Evolutionary conservation across 2,888 invertebrate genomes (phyloP).

Genomic region (Spisula subtruncata): DNA sequence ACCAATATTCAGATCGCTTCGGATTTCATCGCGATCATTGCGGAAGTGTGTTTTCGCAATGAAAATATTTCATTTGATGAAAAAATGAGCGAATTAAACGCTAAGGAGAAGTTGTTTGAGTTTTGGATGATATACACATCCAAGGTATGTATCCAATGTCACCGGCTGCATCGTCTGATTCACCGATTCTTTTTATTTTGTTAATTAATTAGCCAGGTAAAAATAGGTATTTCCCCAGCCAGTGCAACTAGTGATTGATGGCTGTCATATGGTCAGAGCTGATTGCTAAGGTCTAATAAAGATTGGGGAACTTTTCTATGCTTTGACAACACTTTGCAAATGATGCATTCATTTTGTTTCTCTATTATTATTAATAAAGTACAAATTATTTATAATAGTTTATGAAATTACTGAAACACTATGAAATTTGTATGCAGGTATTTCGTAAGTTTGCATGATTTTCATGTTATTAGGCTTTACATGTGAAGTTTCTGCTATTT

Average conservation of each 20-base stretch:
- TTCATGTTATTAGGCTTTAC: too few species aligned
- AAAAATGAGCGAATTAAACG: slow-evolving; percentile 75
- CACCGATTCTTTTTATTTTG: neutral
- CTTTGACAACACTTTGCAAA: too few species aligned
- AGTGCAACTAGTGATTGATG: neutral
- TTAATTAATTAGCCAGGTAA: neutral
- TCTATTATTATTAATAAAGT: too few species aligned
- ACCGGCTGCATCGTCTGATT: neutral
- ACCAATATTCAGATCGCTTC: neutral
- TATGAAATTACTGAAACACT: too few species aligned
- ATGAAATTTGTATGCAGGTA: too few species aligned
- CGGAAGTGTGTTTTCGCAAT: slow-evolving; percentile 27
- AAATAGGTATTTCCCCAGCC: neutral
- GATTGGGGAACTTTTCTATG: too few species aligned
- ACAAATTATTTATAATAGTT: too few species aligned
- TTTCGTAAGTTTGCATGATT: too few species aligned
- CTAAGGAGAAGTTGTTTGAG: slow-evolving; percentile 79
- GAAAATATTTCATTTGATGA: neutral
- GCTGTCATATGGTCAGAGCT: too few species aligned
- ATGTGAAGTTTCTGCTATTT: too few species aligned
- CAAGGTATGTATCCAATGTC: slow-evolving; percentile 70
- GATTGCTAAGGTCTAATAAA: too few species aligned
- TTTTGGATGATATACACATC: slow-evolving; percentile 81
- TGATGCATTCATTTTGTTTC: too few species aligned
- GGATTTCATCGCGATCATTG: neutral